phyloP scores from a whole-genome alignment of 2,888 invertebrate species.

The Nowickia ferox region DNA sequence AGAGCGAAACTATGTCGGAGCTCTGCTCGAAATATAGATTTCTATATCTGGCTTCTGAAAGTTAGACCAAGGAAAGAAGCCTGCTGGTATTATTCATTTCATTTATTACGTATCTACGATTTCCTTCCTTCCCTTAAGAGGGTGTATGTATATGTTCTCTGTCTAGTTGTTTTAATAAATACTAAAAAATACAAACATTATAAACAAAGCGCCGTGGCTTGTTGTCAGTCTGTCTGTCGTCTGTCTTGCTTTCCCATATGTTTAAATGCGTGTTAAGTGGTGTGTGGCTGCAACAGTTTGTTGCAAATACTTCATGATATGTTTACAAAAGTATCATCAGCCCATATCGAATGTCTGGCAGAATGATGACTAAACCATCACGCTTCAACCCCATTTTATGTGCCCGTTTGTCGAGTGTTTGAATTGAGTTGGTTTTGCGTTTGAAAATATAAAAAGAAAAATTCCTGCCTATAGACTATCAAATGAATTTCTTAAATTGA shows the following conservation, averaged over 20 bases:
- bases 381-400: slow-evolving; percentile 40
- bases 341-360: slow-evolving; percentile 52
- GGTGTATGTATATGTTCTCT: background rate
- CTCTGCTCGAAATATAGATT: background rate
- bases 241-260: slow-evolving; percentile 5
- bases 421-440: slow-evolving; percentile 26
- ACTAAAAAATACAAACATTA: background rate
- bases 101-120: background rate
- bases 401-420: slow-evolving; percentile 14
- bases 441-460: slow-evolving; percentile 3
- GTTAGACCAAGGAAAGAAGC: background rate
- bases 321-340: slow-evolving; percentile 63
- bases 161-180: slow-evolving; percentile 27
- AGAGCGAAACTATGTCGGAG: background rate
- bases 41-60: background rate
- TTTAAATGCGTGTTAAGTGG: slow-evolving; percentile 70
- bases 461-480: slow-evolving; percentile 45
- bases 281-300: slow-evolving; percentile 72
- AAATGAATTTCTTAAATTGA: slow-evolving; percentile 71
- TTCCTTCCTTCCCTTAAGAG: background rate
- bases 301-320: slow-evolving; percentile 67
- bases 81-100: background rate
- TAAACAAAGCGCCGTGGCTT: slow-evolving; percentile 17
- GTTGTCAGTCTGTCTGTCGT: slow-evolving; percentile 8
- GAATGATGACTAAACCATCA: slow-evolving; percentile 26